phyloP scores from a whole-genome alignment of 2,113 vertebrate genomes.

The Notiomystis cincta region DNA sequence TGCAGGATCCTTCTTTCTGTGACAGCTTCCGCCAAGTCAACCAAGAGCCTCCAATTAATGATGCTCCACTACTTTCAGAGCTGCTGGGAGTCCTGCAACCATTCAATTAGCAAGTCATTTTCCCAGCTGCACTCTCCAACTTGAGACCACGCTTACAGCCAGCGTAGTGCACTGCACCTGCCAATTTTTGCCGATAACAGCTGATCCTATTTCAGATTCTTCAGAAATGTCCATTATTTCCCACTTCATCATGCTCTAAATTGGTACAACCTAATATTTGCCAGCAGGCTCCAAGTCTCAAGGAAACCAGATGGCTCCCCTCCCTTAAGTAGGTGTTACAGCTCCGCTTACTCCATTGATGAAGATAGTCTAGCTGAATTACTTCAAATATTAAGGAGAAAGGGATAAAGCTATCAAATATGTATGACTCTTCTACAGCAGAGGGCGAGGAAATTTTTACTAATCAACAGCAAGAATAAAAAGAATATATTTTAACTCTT shows the following conservation, averaged over 20 bases:
- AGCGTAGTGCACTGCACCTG: slow-evolving; percentile 8
- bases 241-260: slow-evolving; percentile 61
- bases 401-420: slow-evolving; percentile 11
- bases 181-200: slow-evolving; percentile 33
- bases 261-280: slow-evolving; percentile 36
- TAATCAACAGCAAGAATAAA: not conserved
- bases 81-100: slow-evolving; percentile 17
- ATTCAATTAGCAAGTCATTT: slow-evolving; percentile 53
- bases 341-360: not conserved
- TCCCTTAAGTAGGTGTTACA: slow-evolving; percentile 39
- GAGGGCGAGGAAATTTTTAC: not conserved
- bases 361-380: not conserved
- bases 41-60: not conserved
- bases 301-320: slow-evolving; percentile 40
- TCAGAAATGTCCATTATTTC: slow-evolving; percentile 40
- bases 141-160: not conserved
- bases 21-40: not conserved
- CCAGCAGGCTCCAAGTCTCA: slow-evolving; percentile 30
- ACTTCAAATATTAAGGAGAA: slow-evolving; percentile 21
- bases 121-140: slow-evolving; percentile 43
- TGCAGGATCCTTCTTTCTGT: not conserved
- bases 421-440: not conserved
- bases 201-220: slow-evolving; percentile 43
- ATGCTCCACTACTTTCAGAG: not conserved
- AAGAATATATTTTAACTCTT: not conserved